Base-by-base conservation (phyloP, 2,113 vertebrate species). In the Lophura nycthemera region DNA sequence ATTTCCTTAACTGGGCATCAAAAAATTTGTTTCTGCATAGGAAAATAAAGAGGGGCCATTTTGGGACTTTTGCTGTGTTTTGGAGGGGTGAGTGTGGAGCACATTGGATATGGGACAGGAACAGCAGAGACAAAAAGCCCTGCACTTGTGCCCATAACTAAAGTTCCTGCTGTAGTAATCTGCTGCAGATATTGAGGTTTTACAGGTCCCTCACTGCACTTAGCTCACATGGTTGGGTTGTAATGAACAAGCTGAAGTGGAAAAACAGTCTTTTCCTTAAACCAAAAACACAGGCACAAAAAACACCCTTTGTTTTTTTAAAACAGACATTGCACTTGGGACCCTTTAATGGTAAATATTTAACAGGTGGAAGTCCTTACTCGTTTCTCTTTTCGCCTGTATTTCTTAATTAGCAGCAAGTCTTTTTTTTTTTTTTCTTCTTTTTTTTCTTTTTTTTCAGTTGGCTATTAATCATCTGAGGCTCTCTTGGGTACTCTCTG, bases 291-390 rank as follows among this genome's bases (percentile, higher is more conserved):
- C 24, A 63, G 45, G 18, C 88, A 80, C 48, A 89, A 77, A 96
- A 93, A 93, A 75, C 63, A 92, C 29, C 42, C 29, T 69, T 88
- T 94, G 67, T 95, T 89, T 90, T 52, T 93, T 86, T 36, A 11
- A 81, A 95, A 92, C 13, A 16, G 43, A 65, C 22, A 12, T 83
- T 95, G 73, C 83, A 82, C 76, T 84, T 86, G 91, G 76, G 86
- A 82, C 73, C 89, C 75, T 54, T 81, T 34, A 92, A 60, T 1
- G 13, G 75, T 69, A 60, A 91, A 59, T 78, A 70, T 90, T 69
- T 82, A 93, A 69, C 90, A 95, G 80, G 61, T 91, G 83, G 27
- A 61, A 88, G 61, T 95, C 69, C 50, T 85, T 77, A 77, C 54
- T 91, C 30, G 71, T 43, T 63, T 83, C 19, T 67, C 38, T 74